Evolutionary conservation across 2,888 invertebrate genomes (phyloP).

Genomic region (Tyria jacobaeae): DNA sequence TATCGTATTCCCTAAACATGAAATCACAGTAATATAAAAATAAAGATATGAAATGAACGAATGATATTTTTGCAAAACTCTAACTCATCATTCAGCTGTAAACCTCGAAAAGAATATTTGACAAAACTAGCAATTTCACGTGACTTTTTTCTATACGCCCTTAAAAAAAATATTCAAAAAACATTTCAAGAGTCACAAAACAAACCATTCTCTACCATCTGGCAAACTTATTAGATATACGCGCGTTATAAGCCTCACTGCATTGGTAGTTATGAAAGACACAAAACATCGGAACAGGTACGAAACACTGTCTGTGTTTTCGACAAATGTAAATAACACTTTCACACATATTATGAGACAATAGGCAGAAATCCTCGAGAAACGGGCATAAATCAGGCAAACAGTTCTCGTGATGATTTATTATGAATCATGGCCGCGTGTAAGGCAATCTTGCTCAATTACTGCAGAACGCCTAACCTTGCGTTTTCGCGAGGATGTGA

Average conservation of each 20-base stretch:
- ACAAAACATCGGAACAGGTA: constrained; percentile 1
- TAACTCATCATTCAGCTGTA: neutral
- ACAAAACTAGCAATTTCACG: too few species aligned
- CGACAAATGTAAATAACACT: constrained; percentile 16
- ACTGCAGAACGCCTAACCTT: constrained; percentile 65
- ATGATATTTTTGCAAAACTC: neutral
- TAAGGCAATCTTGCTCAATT: constrained; percentile 76
- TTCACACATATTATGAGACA: constrained; percentile 26
- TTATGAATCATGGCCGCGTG: constrained; percentile 68
- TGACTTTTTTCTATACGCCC: too few species aligned
- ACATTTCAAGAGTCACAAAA: too few species aligned
- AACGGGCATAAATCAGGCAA: constrained; percentile 61
- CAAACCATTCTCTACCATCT: too few species aligned
- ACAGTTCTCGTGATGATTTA: constrained; percentile 60
- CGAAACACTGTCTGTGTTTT: constrained; percentile 16
- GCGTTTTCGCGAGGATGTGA: constrained; percentile 63
- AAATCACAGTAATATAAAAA: neutral
- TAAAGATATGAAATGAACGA: neutral
- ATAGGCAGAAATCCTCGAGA: constrained; percentile 37
- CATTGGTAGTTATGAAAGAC: neutral
- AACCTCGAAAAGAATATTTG: too few species aligned
- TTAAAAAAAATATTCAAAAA: too few species aligned
- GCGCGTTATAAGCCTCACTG: neutral
- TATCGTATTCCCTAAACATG: too few species aligned
- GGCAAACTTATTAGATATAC: neutral